Evolutionary conservation across 2,797 vertebrate genomes (phyloP).

Genomic region (Mionectes olivaceus): DNA sequence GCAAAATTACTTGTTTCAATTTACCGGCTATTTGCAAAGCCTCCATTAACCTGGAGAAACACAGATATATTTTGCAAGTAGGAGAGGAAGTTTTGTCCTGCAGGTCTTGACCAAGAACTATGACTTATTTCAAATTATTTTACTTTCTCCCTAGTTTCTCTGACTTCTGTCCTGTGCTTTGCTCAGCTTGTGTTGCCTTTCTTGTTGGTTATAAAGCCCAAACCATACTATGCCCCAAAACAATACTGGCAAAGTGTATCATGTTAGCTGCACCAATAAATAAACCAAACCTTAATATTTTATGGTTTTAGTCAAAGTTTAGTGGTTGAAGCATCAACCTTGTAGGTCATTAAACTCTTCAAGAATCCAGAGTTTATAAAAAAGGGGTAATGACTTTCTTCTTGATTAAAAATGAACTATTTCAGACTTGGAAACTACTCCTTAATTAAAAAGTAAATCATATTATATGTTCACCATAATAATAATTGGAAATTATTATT

Average conservation of each 20-base stretch:
- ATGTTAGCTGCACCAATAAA: background rate
- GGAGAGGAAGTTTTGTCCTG: background rate
- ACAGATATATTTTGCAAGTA: background rate
- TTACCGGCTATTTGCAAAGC: background rate
- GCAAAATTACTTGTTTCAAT: constrained; percentile 8
- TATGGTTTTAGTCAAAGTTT: constrained; percentile 23
- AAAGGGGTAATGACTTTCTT: constrained; percentile 45
- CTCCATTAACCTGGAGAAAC: background rate
- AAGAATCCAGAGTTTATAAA: constrained; percentile 17
- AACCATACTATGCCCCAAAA: background rate
- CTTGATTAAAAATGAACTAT: constrained; percentile 61
- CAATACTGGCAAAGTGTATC: background rate
- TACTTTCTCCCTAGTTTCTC: background rate
- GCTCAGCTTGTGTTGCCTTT: background rate
- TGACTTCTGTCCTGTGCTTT: background rate
- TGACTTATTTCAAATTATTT: constrained; percentile 38
- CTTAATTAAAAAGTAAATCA: constrained; percentile 65
- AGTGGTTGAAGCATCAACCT: constrained; percentile 44
- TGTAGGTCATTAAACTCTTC: constrained; percentile 41
- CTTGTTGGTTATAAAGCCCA: background rate
- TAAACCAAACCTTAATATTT: constrained; percentile 17
- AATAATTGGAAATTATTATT: constrained; percentile 66
- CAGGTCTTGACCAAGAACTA: background rate
- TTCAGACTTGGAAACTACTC: constrained; percentile 40
- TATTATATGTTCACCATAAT: constrained; percentile 35